phyloP scores from a whole-genome alignment of 1,140 invertebrate genomes.

The Eueides isabella region DNA sequence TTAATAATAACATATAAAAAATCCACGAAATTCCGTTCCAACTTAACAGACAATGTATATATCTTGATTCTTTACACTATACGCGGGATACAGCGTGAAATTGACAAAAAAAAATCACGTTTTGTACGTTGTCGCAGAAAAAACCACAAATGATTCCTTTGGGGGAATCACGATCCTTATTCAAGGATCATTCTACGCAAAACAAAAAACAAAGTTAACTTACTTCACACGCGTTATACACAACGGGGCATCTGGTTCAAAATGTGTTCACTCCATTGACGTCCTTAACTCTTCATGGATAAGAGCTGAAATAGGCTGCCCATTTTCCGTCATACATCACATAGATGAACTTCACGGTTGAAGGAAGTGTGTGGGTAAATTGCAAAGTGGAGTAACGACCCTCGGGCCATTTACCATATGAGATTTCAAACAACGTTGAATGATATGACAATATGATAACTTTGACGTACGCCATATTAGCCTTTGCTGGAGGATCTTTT shows the following conservation, averaged over 20 bases:
- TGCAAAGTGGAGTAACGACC: not conserved
- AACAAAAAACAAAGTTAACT: not conserved
- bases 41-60: no score
- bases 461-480: not conserved
- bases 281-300: not conserved
- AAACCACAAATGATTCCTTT: not conserved
- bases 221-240: not conserved
- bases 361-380: not conserved
- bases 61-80: no score
- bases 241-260: not conserved
- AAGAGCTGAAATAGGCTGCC: not conserved
- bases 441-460: not conserved
- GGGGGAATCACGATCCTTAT: not conserved
- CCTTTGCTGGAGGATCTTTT: not conserved
- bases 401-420: conserved; percentile 14
- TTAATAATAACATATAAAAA: no score
- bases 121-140: not conserved
- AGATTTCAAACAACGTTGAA: not conserved
- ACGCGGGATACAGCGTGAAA: not conserved
- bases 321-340: not conserved
- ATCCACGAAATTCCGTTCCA: no score
- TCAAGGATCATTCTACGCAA: not conserved
- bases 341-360: not conserved
- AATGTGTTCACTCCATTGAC: not conserved
- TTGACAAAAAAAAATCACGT: not conserved